These are phyloP conservation scores for Cerceris ruficornis DNA, from an alignment of 2,888 invertebrate genomes.

Conservation along the genomic window DNA sequence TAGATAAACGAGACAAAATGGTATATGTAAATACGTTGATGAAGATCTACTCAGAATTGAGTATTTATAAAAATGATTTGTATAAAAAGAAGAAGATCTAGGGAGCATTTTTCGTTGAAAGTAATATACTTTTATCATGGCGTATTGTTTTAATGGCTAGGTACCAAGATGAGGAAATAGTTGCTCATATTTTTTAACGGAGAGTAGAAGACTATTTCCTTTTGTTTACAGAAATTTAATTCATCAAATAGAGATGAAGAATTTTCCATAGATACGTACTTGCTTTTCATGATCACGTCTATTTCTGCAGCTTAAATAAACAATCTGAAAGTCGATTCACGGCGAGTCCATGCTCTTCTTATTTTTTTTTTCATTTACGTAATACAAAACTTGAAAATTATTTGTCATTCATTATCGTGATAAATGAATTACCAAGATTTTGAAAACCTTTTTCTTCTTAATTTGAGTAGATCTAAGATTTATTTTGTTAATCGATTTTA, in stretches of 20 bases:
- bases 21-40: constrained; percentile 44
- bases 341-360: neutral
- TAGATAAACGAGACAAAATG: constrained; percentile 40
- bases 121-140: constrained; percentile 34
- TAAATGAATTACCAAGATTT: too few relatives aligned
- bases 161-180: constrained; percentile 38
- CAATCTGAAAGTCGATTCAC: neutral
- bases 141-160: constrained; percentile 36
- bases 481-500: neutral
- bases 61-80: constrained; percentile 32
- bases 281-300: neutral
- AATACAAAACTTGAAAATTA: neutral
- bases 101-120: constrained; percentile 29
- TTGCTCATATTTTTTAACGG: constrained; percentile 60
- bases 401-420: too few relatives aligned
- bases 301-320: neutral
- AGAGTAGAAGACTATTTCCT: constrained; percentile 54
- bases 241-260: constrained; percentile 10
- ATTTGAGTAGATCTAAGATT: neutral
- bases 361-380: neutral
- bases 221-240: constrained; percentile 16
- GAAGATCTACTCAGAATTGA: constrained; percentile 28
- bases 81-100: constrained; percentile 29
- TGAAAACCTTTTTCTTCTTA: neutral
- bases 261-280: constrained; percentile 1